These are phyloP conservation scores for Drosophila putrida DNA, from an alignment of 2,888 invertebrate species.

Conservation along the genomic window DNA sequence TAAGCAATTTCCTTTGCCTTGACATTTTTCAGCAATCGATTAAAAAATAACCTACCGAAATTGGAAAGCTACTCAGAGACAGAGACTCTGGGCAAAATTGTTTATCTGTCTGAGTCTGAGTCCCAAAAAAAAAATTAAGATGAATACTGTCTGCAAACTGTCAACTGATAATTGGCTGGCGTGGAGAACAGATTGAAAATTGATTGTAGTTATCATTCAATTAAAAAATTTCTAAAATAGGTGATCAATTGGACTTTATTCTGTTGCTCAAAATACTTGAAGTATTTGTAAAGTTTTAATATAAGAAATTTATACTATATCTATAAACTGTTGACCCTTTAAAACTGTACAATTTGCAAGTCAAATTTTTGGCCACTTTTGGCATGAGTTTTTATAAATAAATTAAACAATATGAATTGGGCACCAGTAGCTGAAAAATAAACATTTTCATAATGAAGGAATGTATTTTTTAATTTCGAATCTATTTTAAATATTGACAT, in stretches of 20 bases:
- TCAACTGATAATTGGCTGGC: conserved; percentile 45
- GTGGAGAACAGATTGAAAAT: conserved; percentile 2
- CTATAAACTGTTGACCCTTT: too few relatives aligned
- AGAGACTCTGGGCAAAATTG: neutral
- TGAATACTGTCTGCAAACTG: conserved; percentile 37
- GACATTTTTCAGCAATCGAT: conserved; percentile 30
- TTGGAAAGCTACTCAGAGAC: neutral
- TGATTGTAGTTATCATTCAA: neutral
- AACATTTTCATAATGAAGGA: too few relatives aligned
- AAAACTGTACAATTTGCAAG: too few relatives aligned
- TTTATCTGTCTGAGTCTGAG: conserved; percentile 9
- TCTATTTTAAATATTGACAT: too few relatives aligned
- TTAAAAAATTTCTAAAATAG: neutral
- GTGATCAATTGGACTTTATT: neutral
- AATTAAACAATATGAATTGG: too few relatives aligned
- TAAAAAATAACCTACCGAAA: conserved; percentile 8
- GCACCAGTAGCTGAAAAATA: too few relatives aligned
- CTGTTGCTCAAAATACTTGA: too few relatives aligned
- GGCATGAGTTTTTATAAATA: too few relatives aligned
- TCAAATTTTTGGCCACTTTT: too few relatives aligned
- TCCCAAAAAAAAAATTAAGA: neutral
- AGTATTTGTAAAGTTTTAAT: too few relatives aligned
- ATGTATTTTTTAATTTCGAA: too few relatives aligned
- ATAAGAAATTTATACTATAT: too few relatives aligned
- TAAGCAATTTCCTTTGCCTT: conserved; percentile 42